phyloP scores from a whole-genome alignment of 2,888 invertebrate species.

The Chloromyia formosa region DNA sequence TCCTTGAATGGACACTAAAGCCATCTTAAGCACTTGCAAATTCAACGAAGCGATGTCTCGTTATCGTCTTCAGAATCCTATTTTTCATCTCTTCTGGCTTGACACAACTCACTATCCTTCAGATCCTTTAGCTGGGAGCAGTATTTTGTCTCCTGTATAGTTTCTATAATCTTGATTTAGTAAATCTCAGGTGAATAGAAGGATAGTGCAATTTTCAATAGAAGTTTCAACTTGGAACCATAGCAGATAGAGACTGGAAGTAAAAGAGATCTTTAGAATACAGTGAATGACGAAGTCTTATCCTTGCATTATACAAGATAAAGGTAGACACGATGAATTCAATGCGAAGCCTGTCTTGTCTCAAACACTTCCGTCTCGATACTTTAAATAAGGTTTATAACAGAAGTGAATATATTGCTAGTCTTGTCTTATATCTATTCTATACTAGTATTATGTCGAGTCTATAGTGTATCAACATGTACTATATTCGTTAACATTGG shows the following conservation, averaged over 20 bases:
- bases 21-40: constrained; percentile 21
- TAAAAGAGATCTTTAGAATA: neutral
- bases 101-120: neutral
- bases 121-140: neutral
- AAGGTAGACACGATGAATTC: neutral
- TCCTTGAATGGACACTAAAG: constrained; percentile 26
- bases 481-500: too few species aligned
- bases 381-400: too few species aligned
- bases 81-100: neutral
- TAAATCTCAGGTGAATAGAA: neutral
- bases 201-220: constrained; percentile 10
- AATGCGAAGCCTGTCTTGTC: neutral
- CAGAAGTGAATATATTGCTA: too few species aligned
- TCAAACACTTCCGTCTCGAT: neutral
- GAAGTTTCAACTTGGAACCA: constrained; percentile 1
- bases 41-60: constrained; percentile 6
- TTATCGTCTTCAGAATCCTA: constrained; percentile 1
- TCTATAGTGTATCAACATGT: too few species aligned
- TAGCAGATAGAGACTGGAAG: neutral
- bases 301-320: neutral
- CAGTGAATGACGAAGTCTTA: constrained; percentile 7
- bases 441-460: too few species aligned
- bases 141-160: constrained; percentile 18
- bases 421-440: too few species aligned
- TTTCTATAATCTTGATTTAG: constrained; percentile 22